Percentiles rank a stretch among this genome's conserved stretches.
Evolutionary conservation across 2,113 vertebrate genomes (phyloP).

Genomic region (Prietella phreatophila): DNA sequence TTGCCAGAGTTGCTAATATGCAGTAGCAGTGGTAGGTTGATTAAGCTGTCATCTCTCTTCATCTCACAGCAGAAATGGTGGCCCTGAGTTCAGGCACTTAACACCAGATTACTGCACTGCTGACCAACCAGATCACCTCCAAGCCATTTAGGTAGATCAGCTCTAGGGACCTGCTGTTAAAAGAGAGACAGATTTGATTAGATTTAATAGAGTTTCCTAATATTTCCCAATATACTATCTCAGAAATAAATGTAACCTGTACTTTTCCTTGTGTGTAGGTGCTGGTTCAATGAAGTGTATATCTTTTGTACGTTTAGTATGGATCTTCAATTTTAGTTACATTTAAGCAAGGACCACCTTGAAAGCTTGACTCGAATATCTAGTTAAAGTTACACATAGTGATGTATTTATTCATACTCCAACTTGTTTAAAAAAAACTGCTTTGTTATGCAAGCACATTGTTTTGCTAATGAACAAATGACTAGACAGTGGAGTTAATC

Average conservation of each 20-base stretch:
- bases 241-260: background rate
- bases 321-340: background rate
- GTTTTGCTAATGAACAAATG: background rate
- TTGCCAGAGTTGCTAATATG: constrained; percentile 2
- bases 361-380: background rate
- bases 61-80: background rate
- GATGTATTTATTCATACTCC: background rate
- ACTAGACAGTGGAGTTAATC: background rate
- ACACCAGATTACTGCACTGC: background rate
- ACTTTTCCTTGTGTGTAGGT: background rate
- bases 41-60: background rate
- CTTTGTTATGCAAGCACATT: background rate
- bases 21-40: background rate
- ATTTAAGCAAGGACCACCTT: background rate
- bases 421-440: too few relatives aligned
- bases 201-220: background rate
- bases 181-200: background rate
- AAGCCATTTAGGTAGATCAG: background rate
- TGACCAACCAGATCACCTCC: background rate
- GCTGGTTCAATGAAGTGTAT: background rate
- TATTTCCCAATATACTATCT: background rate
- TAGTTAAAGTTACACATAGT: background rate
- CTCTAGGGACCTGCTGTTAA: background rate
- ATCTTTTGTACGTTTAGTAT: background rate
- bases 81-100: constrained; percentile 5